Conservation (phyloP, 1,140 invertebrate species). For the Platorchestia sp. region DNA sequence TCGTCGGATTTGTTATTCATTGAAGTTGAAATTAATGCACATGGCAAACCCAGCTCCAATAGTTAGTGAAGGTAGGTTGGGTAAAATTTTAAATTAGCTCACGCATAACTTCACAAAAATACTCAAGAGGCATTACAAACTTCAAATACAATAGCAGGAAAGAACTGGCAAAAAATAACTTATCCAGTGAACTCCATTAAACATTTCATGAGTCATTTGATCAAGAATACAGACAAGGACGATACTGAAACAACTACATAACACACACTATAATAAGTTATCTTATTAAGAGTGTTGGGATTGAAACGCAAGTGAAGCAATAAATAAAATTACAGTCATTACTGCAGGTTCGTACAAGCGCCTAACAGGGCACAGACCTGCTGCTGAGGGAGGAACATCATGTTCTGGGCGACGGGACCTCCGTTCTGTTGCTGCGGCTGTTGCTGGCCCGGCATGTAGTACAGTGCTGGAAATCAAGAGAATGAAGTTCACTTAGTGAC, state of each 20-base stretch:
- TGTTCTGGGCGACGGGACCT: background rate
- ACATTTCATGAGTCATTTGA: background rate
- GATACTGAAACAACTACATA: background rate
- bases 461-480: background rate
- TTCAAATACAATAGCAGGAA: background rate
- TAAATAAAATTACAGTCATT: too few species aligned
- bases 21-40: too few species aligned
- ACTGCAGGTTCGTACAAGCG: too few species aligned
- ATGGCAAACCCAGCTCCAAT: too few species aligned
- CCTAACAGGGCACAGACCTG: background rate
- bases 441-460: background rate
- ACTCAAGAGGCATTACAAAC: background rate
- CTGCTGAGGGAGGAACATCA: slow-evolving; percentile 33
- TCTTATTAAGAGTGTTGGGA: too few species aligned
- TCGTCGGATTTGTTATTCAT: too few species aligned
- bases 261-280: background rate
- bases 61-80: too few species aligned
- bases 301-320: too few species aligned
- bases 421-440: slow-evolving; percentile 32
- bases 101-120: too few species aligned
- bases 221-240: background rate
- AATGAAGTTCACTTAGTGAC: background rate
- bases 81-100: too few species aligned
- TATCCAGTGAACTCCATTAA: too few species aligned
- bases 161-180: background rate